Evolutionary conservation across 2,113 vertebrate species (phyloP).

Genomic region (Oenanthe melanoleuca): DNA sequence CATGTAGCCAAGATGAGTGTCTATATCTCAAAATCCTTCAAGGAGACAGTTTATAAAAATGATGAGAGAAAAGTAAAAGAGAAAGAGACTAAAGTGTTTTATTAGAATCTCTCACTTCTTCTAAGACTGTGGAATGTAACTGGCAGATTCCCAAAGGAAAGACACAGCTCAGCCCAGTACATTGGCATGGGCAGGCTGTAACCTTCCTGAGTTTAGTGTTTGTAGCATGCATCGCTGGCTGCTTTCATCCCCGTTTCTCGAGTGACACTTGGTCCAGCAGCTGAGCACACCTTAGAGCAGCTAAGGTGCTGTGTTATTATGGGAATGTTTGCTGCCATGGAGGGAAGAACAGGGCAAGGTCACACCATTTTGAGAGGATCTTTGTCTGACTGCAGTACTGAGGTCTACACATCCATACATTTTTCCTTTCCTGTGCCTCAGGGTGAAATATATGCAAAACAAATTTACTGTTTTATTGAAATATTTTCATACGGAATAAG

Average conservation of each 20-base stretch:
- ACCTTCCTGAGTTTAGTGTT: background rate
- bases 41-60: background rate
- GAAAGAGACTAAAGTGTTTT: background rate
- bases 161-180: background rate
- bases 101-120: background rate
- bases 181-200: fast-evolving
- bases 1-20: background rate
- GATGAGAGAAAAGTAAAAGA: background rate
- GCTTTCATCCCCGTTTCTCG: background rate
- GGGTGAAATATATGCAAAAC: background rate
- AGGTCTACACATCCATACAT: background rate
- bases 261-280: background rate
- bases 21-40: background rate
- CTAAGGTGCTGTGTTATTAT: fast-evolving
- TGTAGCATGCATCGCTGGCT: background rate
- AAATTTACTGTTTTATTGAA: background rate
- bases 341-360: background rate
- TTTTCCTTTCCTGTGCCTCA: background rate
- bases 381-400: background rate
- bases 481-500: background rate
- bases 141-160: background rate
- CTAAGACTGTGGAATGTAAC: background rate
- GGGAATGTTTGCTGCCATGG: background rate
- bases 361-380: fast-evolving
- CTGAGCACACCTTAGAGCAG: background rate